Evolutionary conservation across 1,140 invertebrate species (phyloP).

Genomic region (Penaeus indicus): DNA sequence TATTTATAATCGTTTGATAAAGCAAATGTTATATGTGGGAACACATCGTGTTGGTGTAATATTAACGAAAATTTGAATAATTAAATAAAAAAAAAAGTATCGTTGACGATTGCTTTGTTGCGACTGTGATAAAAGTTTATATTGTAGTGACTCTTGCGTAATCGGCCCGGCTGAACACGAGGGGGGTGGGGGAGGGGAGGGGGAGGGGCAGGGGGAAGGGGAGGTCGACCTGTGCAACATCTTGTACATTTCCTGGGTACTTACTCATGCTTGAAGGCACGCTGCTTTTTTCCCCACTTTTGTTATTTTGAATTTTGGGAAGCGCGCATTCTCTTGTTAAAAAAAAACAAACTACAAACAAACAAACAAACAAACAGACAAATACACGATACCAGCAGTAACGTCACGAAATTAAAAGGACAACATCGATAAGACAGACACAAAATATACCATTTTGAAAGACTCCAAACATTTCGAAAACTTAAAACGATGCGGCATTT

Average conservation of each 20-base stretch:
- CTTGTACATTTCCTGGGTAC: too few species aligned
- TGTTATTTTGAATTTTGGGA: too few species aligned
- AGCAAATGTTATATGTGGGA: conserved; percentile 31
- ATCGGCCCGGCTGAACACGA: not conserved
- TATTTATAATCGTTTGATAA: conserved; percentile 39
- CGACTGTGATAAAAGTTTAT: conserved; percentile 52
- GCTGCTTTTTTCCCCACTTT: too few species aligned
- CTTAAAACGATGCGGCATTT: too few species aligned
- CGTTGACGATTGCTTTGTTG: conserved; percentile 37
- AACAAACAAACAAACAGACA: not conserved
- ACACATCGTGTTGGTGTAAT: conserved; percentile 5
- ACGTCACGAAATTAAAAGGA: too few species aligned
- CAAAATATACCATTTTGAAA: too few species aligned
- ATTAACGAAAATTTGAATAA: not conserved
- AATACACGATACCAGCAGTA: not conserved
- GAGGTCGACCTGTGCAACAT: too few species aligned
- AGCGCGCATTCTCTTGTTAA: too few species aligned
- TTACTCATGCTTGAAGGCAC: too few species aligned
- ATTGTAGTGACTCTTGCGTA: conserved; percentile 2
- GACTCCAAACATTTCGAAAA: too few species aligned
- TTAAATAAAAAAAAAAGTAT: not conserved
- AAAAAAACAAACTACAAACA: not conserved
- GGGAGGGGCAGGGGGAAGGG: not conserved
- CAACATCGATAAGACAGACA: too few species aligned
- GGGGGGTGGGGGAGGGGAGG: not conserved